Evolutionary conservation across 2,888 invertebrate genomes (phyloP), one percentile per base, ranked within the genome.

Genomic region (Agrotis segetum): DNA sequence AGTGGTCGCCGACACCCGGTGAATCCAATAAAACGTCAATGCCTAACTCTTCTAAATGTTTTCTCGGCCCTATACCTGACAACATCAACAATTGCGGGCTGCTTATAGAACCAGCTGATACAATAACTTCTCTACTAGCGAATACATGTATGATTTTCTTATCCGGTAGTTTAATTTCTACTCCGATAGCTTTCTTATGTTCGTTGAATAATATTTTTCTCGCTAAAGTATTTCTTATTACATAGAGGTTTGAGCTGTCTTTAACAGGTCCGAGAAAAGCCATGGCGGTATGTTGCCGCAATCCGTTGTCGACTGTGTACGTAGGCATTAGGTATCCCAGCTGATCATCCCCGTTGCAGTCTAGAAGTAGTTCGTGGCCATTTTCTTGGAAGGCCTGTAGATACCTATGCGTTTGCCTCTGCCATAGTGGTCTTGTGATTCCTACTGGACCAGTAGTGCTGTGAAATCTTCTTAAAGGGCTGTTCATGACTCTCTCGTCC

Each of bases 61-160:
- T 55, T 68, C 82, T 85, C 1, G 91, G 93, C 3, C 94, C 94
- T 67, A 94, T 82, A 34, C 93, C 94, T 9, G 93, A 93, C 6
- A 92, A 74, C 92, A 93, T 92, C n/a, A 93, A 75, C 0, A 93
- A 65, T 70, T 93, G 90, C 3, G 94, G 94, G 68, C 89, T 91
- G 47, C 89, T 91, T 3, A 93, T 79, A 3, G 91, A 82, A 17
- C 94, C 94, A 7, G 92, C 91, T 24, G 92, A 92, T 71, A 92
- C 24, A 71, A 94, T 89, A 0, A 93, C 84, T 85, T 94, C 94
- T 79, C 85, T 90, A 2, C 49, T 82, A 14, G 89, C 89, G 49
- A 67, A 83, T 1, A 92, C 44, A 0, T 71, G 84, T 17, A 88
- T 71, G 1, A 81, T 66, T 49, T 76, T 72, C 5, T 82, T 84